Percentiles rank a stretch among this genome's conserved stretches.
phyloP scores from a whole-genome alignment of 1,140 invertebrate species.

The Pomphorhynchus laevis region DNA sequence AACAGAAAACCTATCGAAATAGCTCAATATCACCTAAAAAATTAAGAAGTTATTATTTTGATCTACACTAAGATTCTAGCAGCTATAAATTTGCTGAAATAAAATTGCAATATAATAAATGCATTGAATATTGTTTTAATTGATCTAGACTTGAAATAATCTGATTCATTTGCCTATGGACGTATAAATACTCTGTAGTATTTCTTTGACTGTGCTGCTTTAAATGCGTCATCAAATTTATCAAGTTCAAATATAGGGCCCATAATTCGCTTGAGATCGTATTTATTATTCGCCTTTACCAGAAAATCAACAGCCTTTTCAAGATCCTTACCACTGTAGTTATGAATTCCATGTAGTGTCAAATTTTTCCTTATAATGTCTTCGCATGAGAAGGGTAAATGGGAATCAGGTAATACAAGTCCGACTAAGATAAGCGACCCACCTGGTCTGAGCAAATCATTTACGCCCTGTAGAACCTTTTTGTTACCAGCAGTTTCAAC shows the following conservation, averaged over 20 bases:
- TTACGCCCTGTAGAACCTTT: constrained; percentile 3
- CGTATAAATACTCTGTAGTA: constrained; percentile 3
- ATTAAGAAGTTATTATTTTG: too few relatives aligned
- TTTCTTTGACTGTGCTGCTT: constrained; percentile 2
- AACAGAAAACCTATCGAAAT: too few relatives aligned
- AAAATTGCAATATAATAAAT: too few relatives aligned
- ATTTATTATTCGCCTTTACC: constrained; percentile 6
- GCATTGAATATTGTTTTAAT: too few relatives aligned
- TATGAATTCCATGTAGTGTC: constrained; percentile 8
- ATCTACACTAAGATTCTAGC: too few relatives aligned
- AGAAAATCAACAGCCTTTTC: constrained; percentile 9
- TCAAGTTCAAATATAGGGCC: neutral
- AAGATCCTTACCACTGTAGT: constrained; percentile 8
- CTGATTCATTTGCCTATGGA: too few relatives aligned
- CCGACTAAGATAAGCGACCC: constrained; percentile 9
- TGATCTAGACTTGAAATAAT: too few relatives aligned
- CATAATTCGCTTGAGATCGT: constrained; percentile 1
- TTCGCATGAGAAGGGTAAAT: constrained; percentile 6
- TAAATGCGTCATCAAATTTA: constrained; percentile 1
- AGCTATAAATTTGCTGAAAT: too few relatives aligned
- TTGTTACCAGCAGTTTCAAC: constrained; percentile 8
- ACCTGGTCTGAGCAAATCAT: constrained; percentile 6
- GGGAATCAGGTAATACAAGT: constrained; percentile 8
- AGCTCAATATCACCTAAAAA: too few relatives aligned
- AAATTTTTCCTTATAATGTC: constrained; percentile 10